Base-by-base conservation (phyloP, 1,140 invertebrate species). In the Pachyrhynchus sulphureomaculatus region DNA sequence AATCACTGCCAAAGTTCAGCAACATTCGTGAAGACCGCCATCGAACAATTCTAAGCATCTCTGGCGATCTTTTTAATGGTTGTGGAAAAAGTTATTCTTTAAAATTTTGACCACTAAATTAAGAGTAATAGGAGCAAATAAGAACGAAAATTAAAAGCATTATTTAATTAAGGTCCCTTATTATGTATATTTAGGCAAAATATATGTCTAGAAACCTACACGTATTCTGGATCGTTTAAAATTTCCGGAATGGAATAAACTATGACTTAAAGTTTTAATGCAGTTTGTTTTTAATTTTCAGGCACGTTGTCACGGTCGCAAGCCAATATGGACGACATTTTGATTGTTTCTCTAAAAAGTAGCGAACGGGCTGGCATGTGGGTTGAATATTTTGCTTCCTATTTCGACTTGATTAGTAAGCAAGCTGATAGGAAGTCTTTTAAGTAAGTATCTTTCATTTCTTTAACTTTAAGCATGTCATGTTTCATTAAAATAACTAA, bases 341-440 rank as follows among this genome's bases (percentile, higher is more conserved):
- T 90, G 23, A 89, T 92, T 71, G 76, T 92, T 20, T 90, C 87
- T 64, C 86, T 88, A 64, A 86, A 84, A 44, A 84, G 85, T 26
- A 90, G 88, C 58, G 86, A 88, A 23, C 85, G 87, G 37, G 88
- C 89, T 36, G 80, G 82, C 5, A 70, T 89, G 8, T 90, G 90
- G 87, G 88, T 88, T n/a, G 86, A 88, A 68, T 91, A 91, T 75
- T 82, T 92, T 57, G 85, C 84, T 18, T 84, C 84, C 18, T 90
- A 89, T 73, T 92, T 91, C 72, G 87, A 91, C 69, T 88, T 90
- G 77, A 89, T 91, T 65, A 88, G 88, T 75, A 85, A 87, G 49
- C 86, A 91, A 66, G 83, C 71, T 4, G 73, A 70, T 55, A 65
- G 68, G 42, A 73, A 73, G 56, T 57, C 71, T 6, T 74, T 72